Evolutionary conservation across 2,113 vertebrate species (phyloP).

Genomic region (Neogobius melanostomus): DNA sequence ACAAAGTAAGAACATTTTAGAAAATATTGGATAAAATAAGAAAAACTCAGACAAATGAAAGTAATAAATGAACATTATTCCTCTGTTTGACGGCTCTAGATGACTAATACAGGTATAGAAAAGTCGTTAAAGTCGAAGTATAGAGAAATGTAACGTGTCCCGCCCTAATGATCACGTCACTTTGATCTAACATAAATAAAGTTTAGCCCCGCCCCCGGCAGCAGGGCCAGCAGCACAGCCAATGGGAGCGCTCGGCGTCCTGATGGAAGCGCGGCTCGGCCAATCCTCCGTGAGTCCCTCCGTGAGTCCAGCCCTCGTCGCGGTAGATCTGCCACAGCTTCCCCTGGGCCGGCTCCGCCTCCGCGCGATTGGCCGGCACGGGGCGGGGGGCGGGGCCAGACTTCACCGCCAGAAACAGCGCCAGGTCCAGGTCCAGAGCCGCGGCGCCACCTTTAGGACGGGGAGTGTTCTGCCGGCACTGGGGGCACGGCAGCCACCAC

Average conservation of each 20-base stretch:
- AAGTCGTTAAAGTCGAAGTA: no score
- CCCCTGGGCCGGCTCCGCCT: background rate
- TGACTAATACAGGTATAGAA: no score
- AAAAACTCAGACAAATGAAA: no score
- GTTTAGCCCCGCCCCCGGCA: conserved; percentile 14
- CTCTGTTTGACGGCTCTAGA: no score
- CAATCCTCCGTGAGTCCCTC: conserved; percentile 53
- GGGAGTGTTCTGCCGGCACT: conserved; percentile 69
- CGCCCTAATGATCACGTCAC: no score
- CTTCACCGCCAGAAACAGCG: conserved; percentile 61
- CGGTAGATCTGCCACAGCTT: conserved; percentile 60
- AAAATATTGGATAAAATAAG: no score
- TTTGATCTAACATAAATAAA: no score
- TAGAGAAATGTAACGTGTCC: no score
- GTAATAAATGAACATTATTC: no score
- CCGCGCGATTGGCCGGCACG: background rate
- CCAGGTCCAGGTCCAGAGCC: conserved; percentile 61
- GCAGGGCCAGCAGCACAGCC: conserved; percentile 52
- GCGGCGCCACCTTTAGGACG: conserved; percentile 57
- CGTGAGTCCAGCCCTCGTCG: conserved; percentile 37
- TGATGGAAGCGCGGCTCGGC: conserved; percentile 65
- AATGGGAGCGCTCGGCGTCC: conserved; percentile 40
- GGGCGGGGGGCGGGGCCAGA: conserved; percentile 10
- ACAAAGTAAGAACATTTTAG: no score
- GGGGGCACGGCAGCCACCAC: conserved; percentile 70